Evolutionary conservation across 2,888 invertebrate species (phyloP).

Genomic region (Cancer borealis): DNA sequence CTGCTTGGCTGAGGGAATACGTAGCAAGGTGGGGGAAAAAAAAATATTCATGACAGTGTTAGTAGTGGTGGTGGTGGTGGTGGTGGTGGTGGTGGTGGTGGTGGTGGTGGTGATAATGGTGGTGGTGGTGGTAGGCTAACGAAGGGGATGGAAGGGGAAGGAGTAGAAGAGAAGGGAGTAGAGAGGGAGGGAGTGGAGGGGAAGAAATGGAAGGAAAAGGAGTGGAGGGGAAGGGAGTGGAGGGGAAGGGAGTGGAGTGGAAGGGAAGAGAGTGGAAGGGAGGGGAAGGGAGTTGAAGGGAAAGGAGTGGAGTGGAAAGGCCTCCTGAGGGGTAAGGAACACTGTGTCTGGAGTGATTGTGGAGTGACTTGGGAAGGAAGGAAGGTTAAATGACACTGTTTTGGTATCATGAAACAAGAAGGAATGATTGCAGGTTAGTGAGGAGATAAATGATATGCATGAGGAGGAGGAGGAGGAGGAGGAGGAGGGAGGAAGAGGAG

Average conservation of each 20-base stretch:
- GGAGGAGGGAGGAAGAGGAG: neutral
- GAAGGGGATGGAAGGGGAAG: neutral
- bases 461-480: neutral
- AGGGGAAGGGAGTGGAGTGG: neutral
- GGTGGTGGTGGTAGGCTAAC: too few species aligned
- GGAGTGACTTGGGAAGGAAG: neutral
- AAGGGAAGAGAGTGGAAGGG: neutral
- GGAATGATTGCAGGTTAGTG: neutral
- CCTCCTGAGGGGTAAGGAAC: neutral
- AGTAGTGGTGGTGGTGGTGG: neutral
- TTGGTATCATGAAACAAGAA: neutral
- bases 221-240: neutral
- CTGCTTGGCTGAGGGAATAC: neutral
- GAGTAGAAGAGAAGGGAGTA: neutral
- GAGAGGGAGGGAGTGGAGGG: neutral
- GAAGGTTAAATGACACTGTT: neutral
- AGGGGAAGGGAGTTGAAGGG: neutral
- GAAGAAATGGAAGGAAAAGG: neutral
- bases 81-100: neutral
- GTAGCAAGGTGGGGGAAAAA: neutral
- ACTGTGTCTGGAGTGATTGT: neutral
- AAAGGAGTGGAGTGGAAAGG: neutral
- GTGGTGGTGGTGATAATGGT: neutral
- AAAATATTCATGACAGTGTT: neutral
- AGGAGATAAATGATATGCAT: neutral